Conservation (phyloP, 2,113 vertebrate genomes). For the Epinephelus cyanopodus region DNA sequence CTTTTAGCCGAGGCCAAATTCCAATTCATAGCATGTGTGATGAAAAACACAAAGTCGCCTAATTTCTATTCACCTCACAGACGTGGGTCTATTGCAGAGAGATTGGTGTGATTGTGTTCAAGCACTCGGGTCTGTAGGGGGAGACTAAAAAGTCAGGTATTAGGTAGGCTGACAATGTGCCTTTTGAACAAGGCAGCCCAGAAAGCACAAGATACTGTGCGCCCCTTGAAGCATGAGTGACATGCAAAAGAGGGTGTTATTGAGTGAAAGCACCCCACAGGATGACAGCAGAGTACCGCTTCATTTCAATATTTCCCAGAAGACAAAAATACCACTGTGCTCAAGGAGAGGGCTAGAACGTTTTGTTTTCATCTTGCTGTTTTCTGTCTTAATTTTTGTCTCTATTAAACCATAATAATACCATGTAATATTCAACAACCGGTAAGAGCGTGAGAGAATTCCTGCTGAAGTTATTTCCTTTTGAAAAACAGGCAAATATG, state of each 20-base stretch:
- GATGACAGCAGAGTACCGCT: slow-evolving; percentile 15
- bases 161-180: slow-evolving; percentile 17
- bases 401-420: slow-evolving; percentile 4
- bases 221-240: slow-evolving; percentile 54
- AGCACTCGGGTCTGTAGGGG: slow-evolving; percentile 17
- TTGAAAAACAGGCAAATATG: neutral
- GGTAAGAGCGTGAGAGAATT: neutral
- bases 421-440: neutral
- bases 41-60: slow-evolving; percentile 35
- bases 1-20: neutral
- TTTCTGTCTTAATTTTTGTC: neutral
- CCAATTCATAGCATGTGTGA: neutral
- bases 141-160: slow-evolving; percentile 38
- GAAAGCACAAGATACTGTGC: slow-evolving; percentile 40
- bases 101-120: slow-evolving; percentile 42
- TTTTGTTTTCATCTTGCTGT: slow-evolving; percentile 19
- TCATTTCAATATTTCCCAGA: slow-evolving; percentile 24
- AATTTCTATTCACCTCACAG: slow-evolving; percentile 58
- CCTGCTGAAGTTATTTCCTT: neutral
- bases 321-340: neutral
- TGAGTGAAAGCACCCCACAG: slow-evolving; percentile 34
- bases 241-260: slow-evolving; percentile 40
- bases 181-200: slow-evolving; percentile 52
- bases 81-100: slow-evolving; percentile 12
- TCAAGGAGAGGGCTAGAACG: neutral